Conservation (phyloP, 1,140 invertebrate genomes). For the Piezodorus guildinii region DNA sequence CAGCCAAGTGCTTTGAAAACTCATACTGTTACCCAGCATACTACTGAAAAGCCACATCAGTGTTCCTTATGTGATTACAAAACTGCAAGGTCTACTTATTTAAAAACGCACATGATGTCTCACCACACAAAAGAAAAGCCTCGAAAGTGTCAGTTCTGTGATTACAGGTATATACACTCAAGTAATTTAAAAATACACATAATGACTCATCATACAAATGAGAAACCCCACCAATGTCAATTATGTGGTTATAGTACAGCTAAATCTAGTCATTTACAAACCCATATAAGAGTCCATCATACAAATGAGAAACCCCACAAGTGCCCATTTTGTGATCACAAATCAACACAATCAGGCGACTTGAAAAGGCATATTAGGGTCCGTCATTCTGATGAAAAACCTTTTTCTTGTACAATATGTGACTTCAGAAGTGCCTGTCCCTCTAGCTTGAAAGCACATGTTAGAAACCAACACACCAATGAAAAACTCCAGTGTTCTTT, state of each 20-base stretch:
- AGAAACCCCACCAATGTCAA: background rate
- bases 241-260: background rate
- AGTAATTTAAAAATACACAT: background rate
- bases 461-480: background rate
- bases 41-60: background rate
- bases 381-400: background rate
- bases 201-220: background rate
- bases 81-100: background rate
- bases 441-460: background rate
- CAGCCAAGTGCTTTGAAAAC: background rate
- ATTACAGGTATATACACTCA: background rate
- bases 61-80: background rate
- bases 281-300: background rate
- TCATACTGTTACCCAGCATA: background rate
- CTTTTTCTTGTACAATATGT: background rate
- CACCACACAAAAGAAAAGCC: background rate
- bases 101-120: background rate
- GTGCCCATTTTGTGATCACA: background rate
- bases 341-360: background rate
- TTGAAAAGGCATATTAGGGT: background rate
- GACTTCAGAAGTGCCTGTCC: background rate
- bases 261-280: background rate
- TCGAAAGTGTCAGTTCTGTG: background rate
- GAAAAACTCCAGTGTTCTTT: too few species aligned
- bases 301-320: background rate